Conservation (phyloP, 1,140 invertebrate genomes). For the Mercenaria mercenaria region DNA sequence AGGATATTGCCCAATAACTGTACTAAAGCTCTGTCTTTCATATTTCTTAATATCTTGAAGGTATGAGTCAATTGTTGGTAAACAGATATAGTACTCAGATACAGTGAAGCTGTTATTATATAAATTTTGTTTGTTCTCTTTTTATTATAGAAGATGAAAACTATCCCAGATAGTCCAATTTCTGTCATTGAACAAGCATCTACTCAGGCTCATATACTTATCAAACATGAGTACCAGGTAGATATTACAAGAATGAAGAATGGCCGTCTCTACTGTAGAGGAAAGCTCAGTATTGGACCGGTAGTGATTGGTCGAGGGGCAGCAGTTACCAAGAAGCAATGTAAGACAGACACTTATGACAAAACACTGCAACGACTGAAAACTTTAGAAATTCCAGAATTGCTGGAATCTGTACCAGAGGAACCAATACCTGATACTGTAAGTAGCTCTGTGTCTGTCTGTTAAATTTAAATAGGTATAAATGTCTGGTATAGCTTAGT, state of each 20-base stretch:
- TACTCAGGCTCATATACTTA: constrained; percentile 67
- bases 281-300: constrained; percentile 28
- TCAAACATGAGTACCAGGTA: constrained; percentile 72
- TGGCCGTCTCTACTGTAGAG: constrained; percentile 59
- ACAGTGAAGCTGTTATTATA: no score
- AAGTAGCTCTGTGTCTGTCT: no score
- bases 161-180: constrained; percentile 68
- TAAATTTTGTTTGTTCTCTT: no score
- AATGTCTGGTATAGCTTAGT: no score
- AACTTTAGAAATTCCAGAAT: not conserved
- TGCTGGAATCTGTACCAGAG: constrained; percentile 61
- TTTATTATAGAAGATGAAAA: constrained; percentile 65
- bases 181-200: constrained; percentile 73
- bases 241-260: constrained; percentile 63
- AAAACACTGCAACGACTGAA: constrained; percentile 68
- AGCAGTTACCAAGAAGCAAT: constrained; percentile 64
- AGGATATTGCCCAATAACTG: no score
- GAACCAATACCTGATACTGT: constrained; percentile 30
- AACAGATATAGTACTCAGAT: no score
- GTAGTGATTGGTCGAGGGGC: constrained; percentile 53
- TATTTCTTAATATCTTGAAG: no score
- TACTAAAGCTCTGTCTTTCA: no score
- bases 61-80: no score
- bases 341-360: constrained; percentile 72
- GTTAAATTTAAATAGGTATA: no score